Evolutionary conservation across 53 echinoderm and acorn worm genomes (phyloP).

Genomic region (Holothuria scabra): DNA sequence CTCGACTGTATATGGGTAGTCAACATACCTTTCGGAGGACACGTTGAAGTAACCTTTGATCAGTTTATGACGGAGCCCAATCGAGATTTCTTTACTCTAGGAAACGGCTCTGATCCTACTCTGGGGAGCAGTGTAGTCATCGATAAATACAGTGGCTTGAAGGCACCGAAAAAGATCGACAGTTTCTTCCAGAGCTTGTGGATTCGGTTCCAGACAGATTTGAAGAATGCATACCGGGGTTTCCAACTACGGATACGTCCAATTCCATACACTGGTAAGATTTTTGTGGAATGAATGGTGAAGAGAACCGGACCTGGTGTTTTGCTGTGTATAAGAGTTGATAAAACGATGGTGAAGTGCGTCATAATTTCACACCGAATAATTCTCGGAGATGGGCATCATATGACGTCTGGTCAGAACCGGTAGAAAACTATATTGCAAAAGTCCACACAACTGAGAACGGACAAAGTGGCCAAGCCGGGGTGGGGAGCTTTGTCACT

Average conservation of each 20-base stretch:
- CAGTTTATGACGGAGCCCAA: conserved; percentile 77
- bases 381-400: no score
- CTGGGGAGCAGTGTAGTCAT: conserved; percentile 52
- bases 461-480: no score
- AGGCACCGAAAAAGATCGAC: conserved; percentile 56
- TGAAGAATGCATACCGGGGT: conserved; percentile 52
- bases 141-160: conserved; percentile 57
- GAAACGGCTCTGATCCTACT: conserved; percentile 78
- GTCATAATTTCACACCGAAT: no score
- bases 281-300: no score
- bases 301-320: no score
- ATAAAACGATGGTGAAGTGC: no score
- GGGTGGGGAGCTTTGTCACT: no score
- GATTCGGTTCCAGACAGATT: conserved; percentile 80
- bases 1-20: conserved; percentile 78
- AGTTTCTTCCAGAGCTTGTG: conserved; percentile 65
- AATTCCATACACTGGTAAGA: conserved; percentile 66
- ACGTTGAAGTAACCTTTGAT: conserved; percentile 64
- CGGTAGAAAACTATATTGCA: no score
- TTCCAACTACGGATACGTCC: conserved; percentile 68
- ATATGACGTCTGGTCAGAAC: no score
- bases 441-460: no score
- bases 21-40: conserved; percentile 68
- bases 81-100: conserved; percentile 76
- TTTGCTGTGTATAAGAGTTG: no score